These are phyloP conservation scores for Labeo catla DNA, from an alignment of 2,113 vertebrate species.

Conservation along the genomic window DNA sequence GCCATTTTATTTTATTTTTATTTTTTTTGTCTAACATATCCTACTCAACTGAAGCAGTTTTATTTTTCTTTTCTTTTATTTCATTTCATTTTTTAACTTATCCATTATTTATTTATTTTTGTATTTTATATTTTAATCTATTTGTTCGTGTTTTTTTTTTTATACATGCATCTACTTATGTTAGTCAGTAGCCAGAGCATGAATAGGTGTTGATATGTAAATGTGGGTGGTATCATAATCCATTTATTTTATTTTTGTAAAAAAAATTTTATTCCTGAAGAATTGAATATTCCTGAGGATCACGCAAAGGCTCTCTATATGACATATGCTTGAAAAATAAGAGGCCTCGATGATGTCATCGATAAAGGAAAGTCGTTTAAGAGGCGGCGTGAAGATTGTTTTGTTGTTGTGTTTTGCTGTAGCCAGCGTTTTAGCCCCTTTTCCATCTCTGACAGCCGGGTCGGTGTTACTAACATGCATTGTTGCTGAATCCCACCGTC, in stretches of 20 bases:
- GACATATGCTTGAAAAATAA: not conserved
- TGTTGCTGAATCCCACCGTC: conserved; percentile 68
- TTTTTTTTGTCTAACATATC: not conserved
- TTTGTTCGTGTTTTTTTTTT: no score
- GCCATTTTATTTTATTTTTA: not conserved
- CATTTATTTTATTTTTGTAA: no score
- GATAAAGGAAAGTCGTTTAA: not conserved
- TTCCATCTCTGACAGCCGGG: conserved; percentile 54
- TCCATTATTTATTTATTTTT: no score
- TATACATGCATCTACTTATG: not conserved
- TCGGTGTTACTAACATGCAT: conserved; percentile 58
- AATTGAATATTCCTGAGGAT: not conserved
- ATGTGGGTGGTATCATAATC: not conserved
- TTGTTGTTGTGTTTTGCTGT: not conserved
- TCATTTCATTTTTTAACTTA: not conserved
- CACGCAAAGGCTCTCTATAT: not conserved
- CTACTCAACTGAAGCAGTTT: not conserved
- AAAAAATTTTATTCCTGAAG: no score
- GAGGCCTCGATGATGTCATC: not conserved
- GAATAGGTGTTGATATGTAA: not conserved
- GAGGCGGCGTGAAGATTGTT: not conserved
- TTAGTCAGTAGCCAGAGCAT: not conserved
- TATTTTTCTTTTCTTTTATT: not conserved
- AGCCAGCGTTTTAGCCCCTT: conserved; percentile 31
- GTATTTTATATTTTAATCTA: no score